These are phyloP conservation scores for Premnoplex brunnescens DNA, from an alignment of 2,797 vertebrate species.

Conservation along the genomic window DNA sequence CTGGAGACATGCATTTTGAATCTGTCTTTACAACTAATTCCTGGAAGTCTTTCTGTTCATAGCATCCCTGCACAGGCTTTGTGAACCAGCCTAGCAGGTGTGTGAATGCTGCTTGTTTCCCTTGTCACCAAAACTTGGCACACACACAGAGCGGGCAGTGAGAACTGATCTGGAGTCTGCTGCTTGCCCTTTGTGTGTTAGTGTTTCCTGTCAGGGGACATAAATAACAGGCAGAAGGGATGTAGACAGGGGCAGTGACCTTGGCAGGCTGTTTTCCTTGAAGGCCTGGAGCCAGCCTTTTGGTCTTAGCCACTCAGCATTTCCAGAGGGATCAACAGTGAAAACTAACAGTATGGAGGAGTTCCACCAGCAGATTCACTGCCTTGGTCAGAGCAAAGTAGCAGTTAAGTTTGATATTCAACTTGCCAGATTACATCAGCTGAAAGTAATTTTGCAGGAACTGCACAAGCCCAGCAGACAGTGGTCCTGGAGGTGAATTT, in stretches of 20 bases:
- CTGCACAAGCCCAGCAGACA: background rate
- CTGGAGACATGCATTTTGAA: background rate
- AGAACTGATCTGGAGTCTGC: background rate
- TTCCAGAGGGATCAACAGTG: background rate
- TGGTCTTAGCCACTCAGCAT: background rate
- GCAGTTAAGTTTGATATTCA: background rate
- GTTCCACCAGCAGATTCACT: background rate
- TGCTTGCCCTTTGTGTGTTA: background rate
- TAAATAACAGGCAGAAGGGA: background rate
- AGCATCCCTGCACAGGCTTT: background rate
- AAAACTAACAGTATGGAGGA: background rate
- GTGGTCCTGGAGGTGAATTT: background rate
- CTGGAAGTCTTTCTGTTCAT: background rate
- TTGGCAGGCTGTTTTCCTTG: background rate
- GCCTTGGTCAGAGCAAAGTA: background rate
- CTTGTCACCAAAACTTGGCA: background rate
- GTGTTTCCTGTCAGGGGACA: background rate
- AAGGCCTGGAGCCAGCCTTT: background rate
- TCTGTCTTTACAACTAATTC: background rate
- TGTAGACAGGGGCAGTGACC: background rate
- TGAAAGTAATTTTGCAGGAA: background rate
- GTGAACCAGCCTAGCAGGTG: background rate
- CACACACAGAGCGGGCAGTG: rapidly evolving
- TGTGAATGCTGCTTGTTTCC: background rate
- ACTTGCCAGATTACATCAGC: background rate